Evolutionary conservation across 2,113 vertebrate genomes (phyloP).

Genomic region (Myodes glareolus): DNA sequence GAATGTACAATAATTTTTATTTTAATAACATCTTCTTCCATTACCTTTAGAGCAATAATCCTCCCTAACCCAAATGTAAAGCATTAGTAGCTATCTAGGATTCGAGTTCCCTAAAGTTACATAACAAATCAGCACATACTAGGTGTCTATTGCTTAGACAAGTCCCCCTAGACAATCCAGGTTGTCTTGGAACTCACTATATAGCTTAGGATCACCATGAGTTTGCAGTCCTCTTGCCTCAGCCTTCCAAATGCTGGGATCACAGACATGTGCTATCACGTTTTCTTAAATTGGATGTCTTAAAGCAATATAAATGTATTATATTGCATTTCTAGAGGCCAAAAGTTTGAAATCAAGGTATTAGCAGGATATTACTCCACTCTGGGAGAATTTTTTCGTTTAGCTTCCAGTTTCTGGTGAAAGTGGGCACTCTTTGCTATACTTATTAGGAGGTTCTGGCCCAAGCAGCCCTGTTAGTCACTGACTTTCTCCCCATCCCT

Average conservation of each 20-base stretch:
- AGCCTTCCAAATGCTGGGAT: neutral
- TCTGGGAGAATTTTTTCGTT: neutral
- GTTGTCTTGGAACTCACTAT: neutral
- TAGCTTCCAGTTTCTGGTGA: neutral
- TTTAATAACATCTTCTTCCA: conserved; percentile 38
- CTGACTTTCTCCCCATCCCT: neutral
- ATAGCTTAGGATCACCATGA: neutral
- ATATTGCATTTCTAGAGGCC: neutral
- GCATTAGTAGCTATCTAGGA: neutral
- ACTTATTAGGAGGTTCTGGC: neutral
- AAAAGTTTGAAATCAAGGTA: neutral
- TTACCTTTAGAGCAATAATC: neutral
- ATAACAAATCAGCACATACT: conserved; percentile 15
- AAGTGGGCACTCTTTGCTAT: neutral
- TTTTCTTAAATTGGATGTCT: neutral
- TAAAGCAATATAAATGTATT: conserved; percentile 24
- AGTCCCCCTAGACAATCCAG: neutral
- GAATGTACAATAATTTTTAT: conserved; percentile 18
- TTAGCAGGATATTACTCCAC: neutral
- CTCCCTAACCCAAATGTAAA: conserved; percentile 17
- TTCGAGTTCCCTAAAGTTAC: neutral
- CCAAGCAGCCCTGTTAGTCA: neutral
- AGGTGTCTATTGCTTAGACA: neutral
- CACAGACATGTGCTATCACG: neutral
- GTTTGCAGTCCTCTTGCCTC: neutral